A percentile compares a stretch with the other conserved stretches of the same genome.
Evolutionary conservation across 2,797 vertebrate species (phyloP).

Genomic region (Parauchenoglanis punctatus): DNA sequence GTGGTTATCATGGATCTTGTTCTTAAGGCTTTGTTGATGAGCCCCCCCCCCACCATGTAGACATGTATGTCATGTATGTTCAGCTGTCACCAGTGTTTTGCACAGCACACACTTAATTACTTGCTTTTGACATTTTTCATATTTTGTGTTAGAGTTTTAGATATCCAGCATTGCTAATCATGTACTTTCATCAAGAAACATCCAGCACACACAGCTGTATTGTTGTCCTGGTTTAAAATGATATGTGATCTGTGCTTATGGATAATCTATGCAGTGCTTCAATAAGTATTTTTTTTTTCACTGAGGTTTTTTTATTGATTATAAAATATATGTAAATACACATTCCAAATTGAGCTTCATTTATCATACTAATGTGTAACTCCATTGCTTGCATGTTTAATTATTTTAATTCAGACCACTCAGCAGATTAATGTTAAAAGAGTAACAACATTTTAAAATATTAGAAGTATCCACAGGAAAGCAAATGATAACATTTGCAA

Average conservation of each 20-base stretch:
- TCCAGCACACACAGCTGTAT: neutral
- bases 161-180: neutral
- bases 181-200: neutral
- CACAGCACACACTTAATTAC: neutral
- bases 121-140: too few species aligned
- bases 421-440: neutral
- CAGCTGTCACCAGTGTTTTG: neutral
- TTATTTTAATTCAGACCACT: neutral
- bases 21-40: neutral
- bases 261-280: neutral
- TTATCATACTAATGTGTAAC: conserved; percentile 22
- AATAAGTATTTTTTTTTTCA: neutral
- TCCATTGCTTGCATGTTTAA: neutral
- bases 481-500: neutral
- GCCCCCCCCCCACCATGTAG: neutral
- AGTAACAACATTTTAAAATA: neutral
- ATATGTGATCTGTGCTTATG: neutral
- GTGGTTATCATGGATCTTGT: neutral
- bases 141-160: neutral
- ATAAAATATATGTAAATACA: neutral
- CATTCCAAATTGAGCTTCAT: neutral
- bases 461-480: neutral
- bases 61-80: neutral
- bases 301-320: neutral
- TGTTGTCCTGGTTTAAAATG: neutral